Evolutionary conservation across 2,113 vertebrate genomes (phyloP), one percentile per base, ranked within the genome.

Genomic region (Nanorana parkeri): DNA sequence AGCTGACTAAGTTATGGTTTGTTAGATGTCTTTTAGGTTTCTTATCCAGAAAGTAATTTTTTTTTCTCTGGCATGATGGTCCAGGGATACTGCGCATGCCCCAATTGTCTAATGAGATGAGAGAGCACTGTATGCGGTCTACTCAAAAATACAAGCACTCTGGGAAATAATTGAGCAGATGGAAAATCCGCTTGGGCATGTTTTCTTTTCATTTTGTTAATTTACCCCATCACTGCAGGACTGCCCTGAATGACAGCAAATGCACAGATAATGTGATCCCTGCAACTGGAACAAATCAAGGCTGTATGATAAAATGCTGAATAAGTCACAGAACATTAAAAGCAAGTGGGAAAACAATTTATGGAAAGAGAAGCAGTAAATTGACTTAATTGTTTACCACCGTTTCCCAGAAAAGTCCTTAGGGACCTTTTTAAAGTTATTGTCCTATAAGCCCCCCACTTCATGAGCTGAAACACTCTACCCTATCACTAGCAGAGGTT

Each of bases 281-380:
- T 41, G 72, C 26, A 75, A 75, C 72, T 75, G 71, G 71, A 74
- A 60, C 55, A 17, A 75, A 75, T 61, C 28, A 23, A 29, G n/a
- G 61, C 13, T 60, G 78, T 73, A 24, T 84, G 83, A 80, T 76
- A 60, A 85, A 85, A 84, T 54, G 47, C 68, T 54, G 17, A 58
- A 36, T n/a, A 60, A 1, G 20, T n/a, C n/a, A 17, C 29, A n/a
- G 36, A 54, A 51, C 51, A 26, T 21, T 29, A 36, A 17, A 56
- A 56, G 4, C 4, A 56, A 73, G 32, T 32, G 54, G 55, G 23
- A 28, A 54, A 17, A 47, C 41, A 47, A 47, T 47, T 47, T 47
- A 47, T 47, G 41, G 41, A 47, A 47, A 47, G 41, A 41, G 41
- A 47, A 47, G 41, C 41, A 47, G 41, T 47, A 13, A 47, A 47